These are phyloP conservation scores for Channa maculata DNA, from an alignment of 2,113 vertebrate species.

Conservation along the genomic window DNA sequence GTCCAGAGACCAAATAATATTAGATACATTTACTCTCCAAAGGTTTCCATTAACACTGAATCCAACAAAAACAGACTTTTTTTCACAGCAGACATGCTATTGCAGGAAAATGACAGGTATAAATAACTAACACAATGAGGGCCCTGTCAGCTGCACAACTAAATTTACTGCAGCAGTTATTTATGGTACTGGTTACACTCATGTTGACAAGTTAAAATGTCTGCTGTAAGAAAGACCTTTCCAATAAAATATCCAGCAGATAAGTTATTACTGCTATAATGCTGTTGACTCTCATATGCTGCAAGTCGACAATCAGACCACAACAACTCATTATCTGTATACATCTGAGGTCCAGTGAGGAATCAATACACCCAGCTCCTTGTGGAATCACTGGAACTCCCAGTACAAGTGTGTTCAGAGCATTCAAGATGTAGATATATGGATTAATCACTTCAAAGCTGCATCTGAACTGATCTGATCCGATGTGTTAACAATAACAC, in stretches of 20 bases:
- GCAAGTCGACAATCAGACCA: conserved; percentile 3
- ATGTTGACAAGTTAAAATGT: neutral
- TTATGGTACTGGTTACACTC: neutral
- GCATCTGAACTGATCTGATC: conserved; percentile 1
- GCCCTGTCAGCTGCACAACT: neutral
- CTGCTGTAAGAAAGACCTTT: neutral
- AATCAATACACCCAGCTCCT: conserved; percentile 8
- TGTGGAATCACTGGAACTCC: neutral
- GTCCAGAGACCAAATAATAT: neutral
- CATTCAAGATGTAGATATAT: conserved; percentile 15
- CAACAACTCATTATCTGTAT: conserved; percentile 18
- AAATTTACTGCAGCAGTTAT: neutral
- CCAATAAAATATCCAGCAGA: neutral
- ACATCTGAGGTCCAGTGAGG: conserved; percentile 1
- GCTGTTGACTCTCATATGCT: neutral
- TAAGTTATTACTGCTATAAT: neutral
- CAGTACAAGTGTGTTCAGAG: conserved; percentile 17
- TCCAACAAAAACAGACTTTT: neutral
- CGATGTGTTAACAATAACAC: conserved; percentile 17
- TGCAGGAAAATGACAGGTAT: neutral
- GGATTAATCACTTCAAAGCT: conserved; percentile 34
- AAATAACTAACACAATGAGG: neutral
- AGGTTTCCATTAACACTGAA: neutral
- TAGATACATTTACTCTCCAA: neutral
- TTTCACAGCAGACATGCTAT: neutral